Conservation (phyloP, 2,888 invertebrate species). For the Fragum whitleyi region DNA sequence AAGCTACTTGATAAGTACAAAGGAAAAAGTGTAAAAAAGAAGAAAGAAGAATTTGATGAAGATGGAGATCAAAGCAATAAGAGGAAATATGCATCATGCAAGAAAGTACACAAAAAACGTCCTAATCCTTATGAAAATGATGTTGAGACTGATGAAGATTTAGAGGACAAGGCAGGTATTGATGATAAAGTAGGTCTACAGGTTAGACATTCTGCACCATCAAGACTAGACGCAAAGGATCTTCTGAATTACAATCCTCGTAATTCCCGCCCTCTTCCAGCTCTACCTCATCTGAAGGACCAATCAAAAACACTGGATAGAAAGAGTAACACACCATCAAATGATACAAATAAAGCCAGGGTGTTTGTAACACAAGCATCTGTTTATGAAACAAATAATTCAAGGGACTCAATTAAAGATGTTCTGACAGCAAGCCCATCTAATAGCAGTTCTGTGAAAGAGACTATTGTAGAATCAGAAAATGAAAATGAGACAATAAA, state of each 20-base stretch:
- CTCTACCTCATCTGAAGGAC: constrained; percentile 32
- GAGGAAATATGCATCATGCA: constrained; percentile 3
- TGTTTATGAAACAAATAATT: constrained; percentile 32
- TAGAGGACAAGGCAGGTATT: not conserved
- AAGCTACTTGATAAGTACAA: constrained; percentile 47
- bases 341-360: not conserved
- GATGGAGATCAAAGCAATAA: constrained; percentile 11
- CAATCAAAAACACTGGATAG: constrained; percentile 20
- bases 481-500: not conserved
- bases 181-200: constrained; percentile 38
- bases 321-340: constrained; percentile 1
- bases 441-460: not conserved
- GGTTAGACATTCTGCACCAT: constrained; percentile 61
- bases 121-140: constrained; percentile 22
- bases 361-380: constrained; percentile 49
- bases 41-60: constrained; percentile 37
- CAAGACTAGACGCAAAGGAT: constrained; percentile 53
- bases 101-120: constrained; percentile 16
- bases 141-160: not conserved
- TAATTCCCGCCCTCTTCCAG: constrained; percentile 61
- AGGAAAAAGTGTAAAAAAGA: constrained; percentile 18
- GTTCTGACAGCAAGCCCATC: not conserved
- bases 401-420: not conserved
- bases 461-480: not conserved
- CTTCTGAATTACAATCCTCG: constrained; percentile 35